phyloP scores from a whole-genome alignment of 2,888 invertebrate species.

The Acrobasis repandana region DNA sequence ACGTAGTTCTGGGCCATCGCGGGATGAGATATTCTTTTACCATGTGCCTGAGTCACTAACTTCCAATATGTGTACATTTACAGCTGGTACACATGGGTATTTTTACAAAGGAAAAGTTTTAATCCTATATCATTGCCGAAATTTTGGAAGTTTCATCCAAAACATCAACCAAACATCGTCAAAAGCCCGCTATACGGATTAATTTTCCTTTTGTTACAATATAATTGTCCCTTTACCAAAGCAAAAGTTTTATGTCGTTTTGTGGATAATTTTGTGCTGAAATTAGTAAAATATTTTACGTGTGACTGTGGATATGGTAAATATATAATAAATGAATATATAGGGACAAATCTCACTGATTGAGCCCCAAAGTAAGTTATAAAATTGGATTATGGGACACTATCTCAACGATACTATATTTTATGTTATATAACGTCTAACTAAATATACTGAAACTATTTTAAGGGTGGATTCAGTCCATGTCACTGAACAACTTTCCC shows the following conservation, averaged over 20 bases:
- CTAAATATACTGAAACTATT: no score
- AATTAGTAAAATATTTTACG: background rate
- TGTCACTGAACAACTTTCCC: no score
- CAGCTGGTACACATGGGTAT: no score
- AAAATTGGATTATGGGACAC: background rate
- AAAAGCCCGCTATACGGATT: background rate
- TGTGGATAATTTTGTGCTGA: background rate
- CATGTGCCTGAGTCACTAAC: no score
- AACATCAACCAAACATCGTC: constrained; percentile 11
- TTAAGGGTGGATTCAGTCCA: no score
- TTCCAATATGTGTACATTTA: no score
- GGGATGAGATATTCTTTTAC: no score
- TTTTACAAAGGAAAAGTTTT: constrained; percentile 6
- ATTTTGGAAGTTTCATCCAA: constrained; percentile 5
- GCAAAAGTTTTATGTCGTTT: background rate
- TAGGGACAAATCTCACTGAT: no score
- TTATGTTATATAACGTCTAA: no score
- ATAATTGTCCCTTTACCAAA: background rate
- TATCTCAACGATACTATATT: no score
- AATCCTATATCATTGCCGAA: background rate
- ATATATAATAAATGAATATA: background rate
- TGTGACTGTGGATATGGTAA: background rate
- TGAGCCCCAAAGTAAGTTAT: no score
- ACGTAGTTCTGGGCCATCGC: no score
- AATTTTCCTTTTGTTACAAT: background rate